Evolutionary conservation across 2,888 invertebrate genomes (phyloP).

Genomic region (Drosophila affinis): DNA sequence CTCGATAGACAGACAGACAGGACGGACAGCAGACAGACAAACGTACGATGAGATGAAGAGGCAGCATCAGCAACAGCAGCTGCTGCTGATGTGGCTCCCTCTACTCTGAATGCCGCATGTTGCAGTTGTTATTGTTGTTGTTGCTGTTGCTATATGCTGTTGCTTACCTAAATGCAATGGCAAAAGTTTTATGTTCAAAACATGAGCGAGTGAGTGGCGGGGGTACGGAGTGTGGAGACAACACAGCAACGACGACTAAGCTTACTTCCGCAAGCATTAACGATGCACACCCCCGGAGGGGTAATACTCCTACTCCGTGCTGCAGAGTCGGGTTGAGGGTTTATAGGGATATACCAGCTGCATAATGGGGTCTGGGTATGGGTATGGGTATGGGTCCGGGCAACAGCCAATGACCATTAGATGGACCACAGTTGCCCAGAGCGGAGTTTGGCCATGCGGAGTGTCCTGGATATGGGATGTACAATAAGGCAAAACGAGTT

Average conservation of each 20-base stretch:
- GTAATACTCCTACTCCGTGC: background rate
- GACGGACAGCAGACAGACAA: conserved; percentile 20
- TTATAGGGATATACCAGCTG: conserved; percentile 37
- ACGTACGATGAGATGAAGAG: conserved; percentile 25
- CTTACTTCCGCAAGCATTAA: conserved; percentile 51
- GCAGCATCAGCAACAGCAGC: conserved; percentile 11
- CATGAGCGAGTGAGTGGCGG: conserved; percentile 19
- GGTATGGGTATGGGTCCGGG: conserved; percentile 30
- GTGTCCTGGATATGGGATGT: conserved; percentile 46
- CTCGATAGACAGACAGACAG: conserved; percentile 42
- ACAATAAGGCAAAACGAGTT: conserved; percentile 60
- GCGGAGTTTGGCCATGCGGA: conserved; percentile 36
- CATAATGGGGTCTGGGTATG: conserved; percentile 64
- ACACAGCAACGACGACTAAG: conserved; percentile 24
- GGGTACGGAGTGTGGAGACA: background rate
- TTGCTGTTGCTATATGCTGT: conserved; percentile 17
- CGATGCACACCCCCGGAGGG: conserved; percentile 34
- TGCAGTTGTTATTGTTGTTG: conserved; percentile 33
- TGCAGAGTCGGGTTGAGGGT: background rate
- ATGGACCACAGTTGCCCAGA: conserved; percentile 60
- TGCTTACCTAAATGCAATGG: conserved; percentile 57
- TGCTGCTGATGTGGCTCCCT: conserved; percentile 9
- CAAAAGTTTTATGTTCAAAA: conserved; percentile 67
- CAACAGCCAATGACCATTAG: conserved; percentile 74
- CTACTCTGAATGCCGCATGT: conserved; percentile 11